These are phyloP conservation scores for Thryonomys swinderianus DNA, from an alignment of 2,113 vertebrate species.

Conservation along the genomic window DNA sequence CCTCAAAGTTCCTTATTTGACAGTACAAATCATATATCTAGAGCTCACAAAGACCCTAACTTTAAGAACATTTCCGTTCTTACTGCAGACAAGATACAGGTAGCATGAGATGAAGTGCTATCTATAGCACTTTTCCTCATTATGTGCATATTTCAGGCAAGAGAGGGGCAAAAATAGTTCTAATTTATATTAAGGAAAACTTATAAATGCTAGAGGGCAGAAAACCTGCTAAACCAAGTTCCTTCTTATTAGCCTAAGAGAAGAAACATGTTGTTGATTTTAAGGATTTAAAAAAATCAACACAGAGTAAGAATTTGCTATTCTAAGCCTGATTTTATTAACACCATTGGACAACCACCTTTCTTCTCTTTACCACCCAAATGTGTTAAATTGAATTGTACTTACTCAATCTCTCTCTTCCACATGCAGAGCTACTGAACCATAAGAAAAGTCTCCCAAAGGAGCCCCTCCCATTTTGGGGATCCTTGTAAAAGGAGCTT, in stretches of 20 bases:
- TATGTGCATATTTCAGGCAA: conserved; percentile 5
- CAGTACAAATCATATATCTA: conserved; percentile 2
- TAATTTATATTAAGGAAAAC: not conserved
- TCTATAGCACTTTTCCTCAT: not conserved
- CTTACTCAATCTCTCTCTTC: not conserved
- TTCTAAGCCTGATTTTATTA: not conserved
- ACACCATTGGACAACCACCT: not conserved
- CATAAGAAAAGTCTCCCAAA: not conserved
- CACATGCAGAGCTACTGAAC: not conserved
- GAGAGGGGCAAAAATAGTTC: not conserved
- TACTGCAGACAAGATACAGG: not conserved
- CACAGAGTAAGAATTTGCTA: not conserved
- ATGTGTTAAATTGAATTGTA: not conserved
- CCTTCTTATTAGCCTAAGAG: not conserved
- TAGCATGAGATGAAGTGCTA: not conserved
- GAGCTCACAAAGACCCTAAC: conserved; percentile 3
- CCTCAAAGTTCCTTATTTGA: not conserved
- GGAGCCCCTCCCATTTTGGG: not conserved
- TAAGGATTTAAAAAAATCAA: not conserved
- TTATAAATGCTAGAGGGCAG: not conserved
- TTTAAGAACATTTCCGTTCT: not conserved
- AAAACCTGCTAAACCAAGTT: not conserved
- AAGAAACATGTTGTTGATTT: not conserved
- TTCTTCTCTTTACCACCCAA: not conserved
- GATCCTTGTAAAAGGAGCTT: not conserved